Evolutionary conservation across 2,888 invertebrate species (phyloP).

Genomic region (Neuroscelio doddi): DNA sequence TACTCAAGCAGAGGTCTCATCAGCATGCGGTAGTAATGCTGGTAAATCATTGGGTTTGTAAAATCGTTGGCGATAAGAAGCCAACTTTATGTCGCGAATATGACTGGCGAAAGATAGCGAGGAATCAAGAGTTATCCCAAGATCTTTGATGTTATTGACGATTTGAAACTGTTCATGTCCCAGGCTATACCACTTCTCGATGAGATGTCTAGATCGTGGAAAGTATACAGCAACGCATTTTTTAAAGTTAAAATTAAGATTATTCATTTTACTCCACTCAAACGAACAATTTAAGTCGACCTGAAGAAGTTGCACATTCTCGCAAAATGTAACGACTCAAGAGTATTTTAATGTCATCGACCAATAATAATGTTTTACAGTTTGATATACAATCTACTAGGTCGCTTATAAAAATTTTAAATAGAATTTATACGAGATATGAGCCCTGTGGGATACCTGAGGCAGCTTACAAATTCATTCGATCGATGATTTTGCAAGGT

Average conservation of each 20-base stretch:
- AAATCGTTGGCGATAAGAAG: too few relatives aligned
- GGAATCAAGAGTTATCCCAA: not conserved
- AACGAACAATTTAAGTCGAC: not conserved
- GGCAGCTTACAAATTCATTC: too few relatives aligned
- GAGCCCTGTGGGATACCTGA: slow-evolving; percentile 15
- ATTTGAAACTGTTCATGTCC: not conserved
- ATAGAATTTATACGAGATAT: not conserved
- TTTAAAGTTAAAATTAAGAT: not conserved
- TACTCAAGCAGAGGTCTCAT: too few relatives aligned
- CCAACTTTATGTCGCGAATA: too few relatives aligned
- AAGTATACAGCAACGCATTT: not conserved
- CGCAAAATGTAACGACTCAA: not conserved
- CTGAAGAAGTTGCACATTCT: not conserved
- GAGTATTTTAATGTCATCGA: not conserved
- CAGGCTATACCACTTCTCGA: not conserved
- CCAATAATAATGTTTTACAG: not conserved
- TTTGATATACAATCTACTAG: not conserved
- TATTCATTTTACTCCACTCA: not conserved
- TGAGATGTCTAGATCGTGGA: not conserved
- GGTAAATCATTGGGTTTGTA: too few relatives aligned
- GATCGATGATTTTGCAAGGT: not conserved
- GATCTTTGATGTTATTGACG: not conserved
- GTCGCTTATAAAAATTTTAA: too few relatives aligned
- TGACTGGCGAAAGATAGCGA: not conserved
- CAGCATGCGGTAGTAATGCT: too few relatives aligned